Conservation (phyloP, 2,797 vertebrate species). For the Cynopterus sphinx region DNA sequence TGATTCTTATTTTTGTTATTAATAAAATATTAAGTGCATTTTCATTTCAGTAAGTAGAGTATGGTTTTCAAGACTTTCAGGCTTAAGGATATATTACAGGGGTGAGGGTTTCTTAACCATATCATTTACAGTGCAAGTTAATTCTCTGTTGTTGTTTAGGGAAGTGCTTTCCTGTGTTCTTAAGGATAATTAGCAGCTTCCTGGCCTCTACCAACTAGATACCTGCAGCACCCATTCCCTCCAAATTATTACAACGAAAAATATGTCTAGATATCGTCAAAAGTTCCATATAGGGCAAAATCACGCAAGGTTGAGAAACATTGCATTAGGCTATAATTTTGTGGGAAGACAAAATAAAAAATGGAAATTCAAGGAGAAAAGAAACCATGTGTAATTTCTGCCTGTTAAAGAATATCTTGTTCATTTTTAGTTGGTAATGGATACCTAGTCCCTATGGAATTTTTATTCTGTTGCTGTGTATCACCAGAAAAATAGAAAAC, state of each 20-base stretch:
- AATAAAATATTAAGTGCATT: background rate
- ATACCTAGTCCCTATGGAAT: too few relatives aligned
- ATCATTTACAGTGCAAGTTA: background rate
- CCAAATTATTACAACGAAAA: background rate
- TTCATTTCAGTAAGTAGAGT: background rate
- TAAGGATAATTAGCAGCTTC: background rate
- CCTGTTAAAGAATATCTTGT: background rate
- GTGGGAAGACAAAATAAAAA: background rate
- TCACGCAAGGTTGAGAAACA: background rate
- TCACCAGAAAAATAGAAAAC: background rate
- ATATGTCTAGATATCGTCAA: background rate
- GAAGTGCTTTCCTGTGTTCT: background rate
- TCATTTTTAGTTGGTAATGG: background rate
- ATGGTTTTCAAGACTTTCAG: background rate
- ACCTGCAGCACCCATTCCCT: background rate
- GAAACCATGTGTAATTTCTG: background rate
- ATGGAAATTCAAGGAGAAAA: background rate
- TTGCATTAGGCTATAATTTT: background rate
- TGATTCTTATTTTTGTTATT: background rate
- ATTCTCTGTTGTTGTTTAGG: background rate
- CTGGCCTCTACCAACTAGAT: background rate
- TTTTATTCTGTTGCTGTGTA: background rate
- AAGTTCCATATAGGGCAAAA: background rate
- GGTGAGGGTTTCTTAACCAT: background rate
- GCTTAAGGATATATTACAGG: background rate